These are phyloP conservation scores for Struthidea cinerea DNA, from an alignment of 2,113 vertebrate species.

Conservation along the genomic window DNA sequence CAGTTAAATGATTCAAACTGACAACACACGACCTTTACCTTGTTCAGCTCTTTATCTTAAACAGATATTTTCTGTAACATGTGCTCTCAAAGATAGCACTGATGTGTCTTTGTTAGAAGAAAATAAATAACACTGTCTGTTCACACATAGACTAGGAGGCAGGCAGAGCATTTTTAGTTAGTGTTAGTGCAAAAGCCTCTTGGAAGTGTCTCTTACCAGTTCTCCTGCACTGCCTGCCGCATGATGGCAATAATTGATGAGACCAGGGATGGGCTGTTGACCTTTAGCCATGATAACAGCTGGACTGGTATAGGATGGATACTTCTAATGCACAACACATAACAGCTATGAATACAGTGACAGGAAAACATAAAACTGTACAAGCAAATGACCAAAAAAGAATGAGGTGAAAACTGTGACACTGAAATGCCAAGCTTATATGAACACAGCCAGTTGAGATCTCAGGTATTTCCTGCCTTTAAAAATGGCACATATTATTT, in stretches of 20 bases:
- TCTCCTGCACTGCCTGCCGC: conserved; percentile 84
- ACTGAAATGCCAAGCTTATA: conserved; percentile 50
- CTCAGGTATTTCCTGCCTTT: conserved; percentile 49
- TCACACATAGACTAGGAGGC: conserved; percentile 23
- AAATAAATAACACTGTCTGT: conserved; percentile 28
- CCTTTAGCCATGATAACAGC: conserved; percentile 93
- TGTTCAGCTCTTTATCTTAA: background rate
- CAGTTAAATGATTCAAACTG: conserved; percentile 15
- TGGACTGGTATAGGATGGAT: conserved; percentile 83
- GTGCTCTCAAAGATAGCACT: background rate
- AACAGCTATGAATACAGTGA: conserved; percentile 77
- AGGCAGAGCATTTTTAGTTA: conserved; percentile 52
- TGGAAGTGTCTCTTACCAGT: conserved; percentile 75
- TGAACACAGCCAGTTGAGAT: conserved; percentile 43
- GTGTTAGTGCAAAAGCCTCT: conserved; percentile 69
- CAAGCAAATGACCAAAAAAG: conserved; percentile 68
- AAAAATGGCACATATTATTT: background rate
- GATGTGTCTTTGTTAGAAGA: conserved; percentile 26
- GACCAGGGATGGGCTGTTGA: conserved; percentile 82
- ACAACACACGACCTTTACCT: background rate
- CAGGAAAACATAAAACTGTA: conserved; percentile 66
- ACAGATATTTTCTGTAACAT: background rate
- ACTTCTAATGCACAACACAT: conserved; percentile 89
- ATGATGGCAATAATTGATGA: conserved; percentile 85
- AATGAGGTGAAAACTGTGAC: conserved; percentile 58